Evolutionary conservation across 2,888 invertebrate species (phyloP), one percentile per base, ranked within the genome.

Genomic region (Conchocele bisecta): DNA sequence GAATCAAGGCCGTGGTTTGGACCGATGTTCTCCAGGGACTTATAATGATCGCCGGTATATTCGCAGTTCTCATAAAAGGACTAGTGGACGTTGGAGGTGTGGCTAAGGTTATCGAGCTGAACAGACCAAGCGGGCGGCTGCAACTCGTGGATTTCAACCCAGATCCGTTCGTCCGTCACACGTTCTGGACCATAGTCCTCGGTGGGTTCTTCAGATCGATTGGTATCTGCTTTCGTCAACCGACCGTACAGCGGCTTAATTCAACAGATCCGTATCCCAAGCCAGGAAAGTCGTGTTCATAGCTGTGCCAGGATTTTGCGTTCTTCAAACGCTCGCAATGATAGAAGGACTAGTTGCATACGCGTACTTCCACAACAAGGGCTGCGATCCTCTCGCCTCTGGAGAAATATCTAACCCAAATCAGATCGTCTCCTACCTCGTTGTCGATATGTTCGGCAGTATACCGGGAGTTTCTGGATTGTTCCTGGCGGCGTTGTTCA

Each of bases 381-480:
- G n/a, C n/a, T n/a, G n/a, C n/a, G 73, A 73, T 29, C 73, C 73
- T 2, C 28, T 73, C 4, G 73, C 73, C 1, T 67, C 73, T n/a
- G 61, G 66, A 17, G 41, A 61, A 22, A 72, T 66, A 24, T 48
- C 65, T n/a, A 73, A 73, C 56, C 63, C 63, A 9, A 63, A 73
- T 31, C 67, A 65, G 26, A 35, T 73, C 4, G 50, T 73, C n/a
- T 58, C 67, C 2, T 63, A 39, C 35, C 51, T 48, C 0, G 67
- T 73, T 9, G 26, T 67, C 20, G 72, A 73, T n/a, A 63, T 73
- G 58, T 73, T 73, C 56, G 35, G 46, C 15, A 17, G 28, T 28
- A 17, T 33, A 5, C 67, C 54, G 0, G 73, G 73, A 22, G 31
- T 73, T 17, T 37, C 67, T 0, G 73, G 73, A 11, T 33, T 73